Evolutionary conservation across 2,113 vertebrate genomes (phyloP).

Genomic region (Rhabdomys dilectus): DNA sequence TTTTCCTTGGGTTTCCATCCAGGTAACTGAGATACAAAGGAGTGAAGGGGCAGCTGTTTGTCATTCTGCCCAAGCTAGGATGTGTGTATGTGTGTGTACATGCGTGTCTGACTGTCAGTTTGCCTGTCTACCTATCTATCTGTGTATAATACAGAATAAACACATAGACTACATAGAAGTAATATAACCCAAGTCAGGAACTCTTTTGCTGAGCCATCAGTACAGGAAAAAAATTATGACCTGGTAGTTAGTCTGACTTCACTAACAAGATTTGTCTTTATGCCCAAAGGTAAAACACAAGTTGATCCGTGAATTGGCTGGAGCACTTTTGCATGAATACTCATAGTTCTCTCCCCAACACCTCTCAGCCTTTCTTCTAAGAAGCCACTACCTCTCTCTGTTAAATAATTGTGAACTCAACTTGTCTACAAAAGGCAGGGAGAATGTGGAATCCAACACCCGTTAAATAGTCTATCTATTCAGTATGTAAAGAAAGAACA

Average conservation of each 20-base stretch:
- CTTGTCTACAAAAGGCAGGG: slow-evolving; percentile 80
- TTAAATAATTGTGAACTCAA: slow-evolving; percentile 78
- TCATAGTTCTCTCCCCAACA: slow-evolving; percentile 76
- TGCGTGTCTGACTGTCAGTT: no score
- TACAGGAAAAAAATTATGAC: slow-evolving; percentile 78
- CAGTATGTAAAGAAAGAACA: not conserved
- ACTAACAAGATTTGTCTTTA: slow-evolving; percentile 73
- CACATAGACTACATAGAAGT: not conserved
- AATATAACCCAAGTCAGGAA: slow-evolving; percentile 75
- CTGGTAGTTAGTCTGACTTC: slow-evolving; percentile 68
- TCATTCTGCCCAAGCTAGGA: slow-evolving; percentile 56
- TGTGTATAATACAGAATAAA: not conserved
- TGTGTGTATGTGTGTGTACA: no score
- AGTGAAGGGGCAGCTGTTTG: slow-evolving; percentile 17
- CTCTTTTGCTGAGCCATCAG: slow-evolving; percentile 66
- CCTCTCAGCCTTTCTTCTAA: slow-evolving; percentile 70
- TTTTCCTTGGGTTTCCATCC: not conserved
- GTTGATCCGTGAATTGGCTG: slow-evolving; percentile 58
- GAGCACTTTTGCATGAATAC: slow-evolving; percentile 65
- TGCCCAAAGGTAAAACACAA: slow-evolving; percentile 79
- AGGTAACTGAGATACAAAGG: not conserved
- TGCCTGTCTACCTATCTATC: no score
- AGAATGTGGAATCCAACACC: slow-evolving; percentile 63
- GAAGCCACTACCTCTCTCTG: slow-evolving; percentile 75
- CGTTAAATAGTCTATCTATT: slow-evolving; percentile 69